Conservation (phyloP, 2,797 vertebrate species). For the Merluccius polli region DNA sequence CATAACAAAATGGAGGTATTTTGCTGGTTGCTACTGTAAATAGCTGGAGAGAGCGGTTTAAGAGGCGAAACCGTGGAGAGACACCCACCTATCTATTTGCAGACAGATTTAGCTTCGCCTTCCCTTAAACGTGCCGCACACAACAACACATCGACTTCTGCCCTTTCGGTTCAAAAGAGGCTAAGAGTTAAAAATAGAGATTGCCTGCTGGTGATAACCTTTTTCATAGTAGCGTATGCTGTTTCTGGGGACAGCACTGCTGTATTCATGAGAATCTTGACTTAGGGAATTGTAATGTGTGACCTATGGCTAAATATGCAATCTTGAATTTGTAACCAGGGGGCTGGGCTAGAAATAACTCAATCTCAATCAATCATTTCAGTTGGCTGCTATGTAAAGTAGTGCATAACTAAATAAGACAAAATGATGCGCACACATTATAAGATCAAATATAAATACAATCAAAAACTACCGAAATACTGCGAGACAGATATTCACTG, state of each 20-base stretch:
- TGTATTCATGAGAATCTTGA: neutral
- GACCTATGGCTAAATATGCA: constrained; percentile 4
- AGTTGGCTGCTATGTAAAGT: neutral
- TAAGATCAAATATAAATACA: too few species aligned
- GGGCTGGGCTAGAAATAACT: constrained; percentile 12
- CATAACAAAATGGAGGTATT: constrained; percentile 71
- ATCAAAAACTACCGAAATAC: neutral
- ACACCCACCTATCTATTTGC: constrained; percentile 60
- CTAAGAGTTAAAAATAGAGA: constrained; percentile 1
- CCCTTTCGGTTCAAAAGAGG: constrained; percentile 31
- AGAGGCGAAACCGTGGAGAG: constrained; percentile 32
- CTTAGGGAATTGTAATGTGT: neutral
- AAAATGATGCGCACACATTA: neutral
- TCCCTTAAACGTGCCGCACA: constrained; percentile 19
- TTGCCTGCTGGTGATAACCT: constrained; percentile 8
- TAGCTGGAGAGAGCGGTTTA: constrained; percentile 61
- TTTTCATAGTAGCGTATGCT: neutral
- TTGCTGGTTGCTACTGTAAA: constrained; percentile 67
- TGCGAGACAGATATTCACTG: neutral
- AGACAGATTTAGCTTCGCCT: constrained; percentile 49
- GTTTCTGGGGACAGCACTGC: neutral
- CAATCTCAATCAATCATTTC: constrained; percentile 19
- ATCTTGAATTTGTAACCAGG: neutral
- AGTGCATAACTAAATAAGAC: neutral
- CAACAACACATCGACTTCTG: constrained; percentile 36